Conservation (phyloP, 2,888 invertebrate species). For the Cataglyphis albicans region DNA sequence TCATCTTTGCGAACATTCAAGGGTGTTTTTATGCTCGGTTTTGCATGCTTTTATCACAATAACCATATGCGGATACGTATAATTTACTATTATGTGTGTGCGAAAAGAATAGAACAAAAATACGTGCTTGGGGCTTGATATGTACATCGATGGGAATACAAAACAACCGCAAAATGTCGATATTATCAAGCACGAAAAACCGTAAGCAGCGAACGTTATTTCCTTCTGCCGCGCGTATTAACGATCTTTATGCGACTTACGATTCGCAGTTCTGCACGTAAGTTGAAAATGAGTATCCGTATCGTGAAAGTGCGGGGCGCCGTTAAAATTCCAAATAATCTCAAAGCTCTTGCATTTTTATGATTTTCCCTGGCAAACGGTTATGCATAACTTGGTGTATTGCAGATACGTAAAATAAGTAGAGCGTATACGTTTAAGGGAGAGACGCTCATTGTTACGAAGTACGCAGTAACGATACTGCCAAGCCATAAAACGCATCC, state of each 20-base stretch:
- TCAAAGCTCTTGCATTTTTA: constrained; percentile 60
- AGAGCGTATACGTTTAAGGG: constrained; percentile 68
- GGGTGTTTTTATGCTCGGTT: constrained; percentile 56
- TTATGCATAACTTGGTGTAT: constrained; percentile 72
- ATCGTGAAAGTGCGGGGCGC: constrained; percentile 37
- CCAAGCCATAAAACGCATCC: constrained; percentile 79
- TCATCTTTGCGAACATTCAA: constrained; percentile 62
- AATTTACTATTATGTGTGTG: constrained; percentile 61
- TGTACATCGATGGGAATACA: constrained; percentile 5
- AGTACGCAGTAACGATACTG: constrained; percentile 72
- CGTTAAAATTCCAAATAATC: constrained; percentile 55
- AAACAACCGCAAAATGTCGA: constrained; percentile 26
- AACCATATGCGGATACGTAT: constrained; percentile 59
- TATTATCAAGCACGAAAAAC: constrained; percentile 28
- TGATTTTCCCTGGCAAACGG: constrained; percentile 65
- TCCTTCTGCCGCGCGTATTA: constrained; percentile 49
- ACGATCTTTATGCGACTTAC: constrained; percentile 38
- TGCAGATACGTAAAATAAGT: constrained; percentile 72
- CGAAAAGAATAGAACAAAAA: constrained; percentile 4
- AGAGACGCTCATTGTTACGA: constrained; percentile 72
- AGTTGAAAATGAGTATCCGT: constrained; percentile 50
- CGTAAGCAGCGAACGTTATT: constrained; percentile 26
- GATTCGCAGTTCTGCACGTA: constrained; percentile 40
- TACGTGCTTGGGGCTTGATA: neutral
- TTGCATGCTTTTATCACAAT: constrained; percentile 66